Evolutionary conservation across 64 coral and sea anemone genomes (phyloP).

Genomic region (Stichodactyla helianthus): DNA sequence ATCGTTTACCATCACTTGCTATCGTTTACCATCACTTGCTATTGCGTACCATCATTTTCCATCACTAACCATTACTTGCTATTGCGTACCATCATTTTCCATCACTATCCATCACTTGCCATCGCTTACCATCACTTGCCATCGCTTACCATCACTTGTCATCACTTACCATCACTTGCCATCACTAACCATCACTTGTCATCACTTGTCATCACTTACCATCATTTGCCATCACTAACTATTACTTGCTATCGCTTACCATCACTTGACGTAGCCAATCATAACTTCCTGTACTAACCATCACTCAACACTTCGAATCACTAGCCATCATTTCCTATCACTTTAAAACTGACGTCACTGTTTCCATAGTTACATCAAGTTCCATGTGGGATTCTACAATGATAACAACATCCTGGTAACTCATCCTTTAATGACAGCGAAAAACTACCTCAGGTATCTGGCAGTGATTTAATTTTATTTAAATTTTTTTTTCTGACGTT

Average conservation of each 20-base stretch:
- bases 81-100: neutral
- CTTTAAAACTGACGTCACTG: neutral
- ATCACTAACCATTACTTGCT: neutral
- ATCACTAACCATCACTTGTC: neutral
- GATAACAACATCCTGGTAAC: slow-evolving; percentile 72
- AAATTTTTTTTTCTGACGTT: neutral
- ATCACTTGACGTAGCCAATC: neutral
- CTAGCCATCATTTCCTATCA: neutral
- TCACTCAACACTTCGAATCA: neutral
- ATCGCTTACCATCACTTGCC: neutral
- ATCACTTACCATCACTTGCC: neutral
- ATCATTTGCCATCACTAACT: neutral
- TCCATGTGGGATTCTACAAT: slow-evolving; percentile 85
- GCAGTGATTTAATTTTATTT: neutral
- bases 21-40: no score
- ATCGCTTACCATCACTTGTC: neutral
- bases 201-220: neutral
- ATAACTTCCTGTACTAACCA: neutral
- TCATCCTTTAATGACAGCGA: slow-evolving; percentile 69
- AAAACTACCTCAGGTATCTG: slow-evolving; percentile 65
- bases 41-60: neutral
- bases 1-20: no score
- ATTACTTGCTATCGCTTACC: neutral
- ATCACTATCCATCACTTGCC: neutral
- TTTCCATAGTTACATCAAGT: slow-evolving; percentile 69